These are phyloP conservation scores for Diaperis boleti DNA, from an alignment of 2,888 invertebrate species.

Conservation along the genomic window DNA sequence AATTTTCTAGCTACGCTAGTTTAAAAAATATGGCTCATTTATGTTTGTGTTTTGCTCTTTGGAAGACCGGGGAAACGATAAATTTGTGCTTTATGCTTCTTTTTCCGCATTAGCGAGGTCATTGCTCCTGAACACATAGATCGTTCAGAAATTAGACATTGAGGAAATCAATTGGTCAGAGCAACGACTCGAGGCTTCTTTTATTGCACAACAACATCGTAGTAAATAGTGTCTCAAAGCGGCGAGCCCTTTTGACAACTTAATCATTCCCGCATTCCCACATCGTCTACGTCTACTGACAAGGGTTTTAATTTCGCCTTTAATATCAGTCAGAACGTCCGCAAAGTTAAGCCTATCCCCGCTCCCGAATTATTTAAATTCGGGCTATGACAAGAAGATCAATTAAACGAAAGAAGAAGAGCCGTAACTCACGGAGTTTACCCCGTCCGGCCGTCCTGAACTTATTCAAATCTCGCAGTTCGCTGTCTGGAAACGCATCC, in stretches of 20 bases:
- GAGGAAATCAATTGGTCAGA: too few relatives aligned
- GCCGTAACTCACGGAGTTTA: conserved; percentile 12
- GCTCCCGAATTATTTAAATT: conserved; percentile 36
- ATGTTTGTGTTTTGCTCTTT: conserved; percentile 4
- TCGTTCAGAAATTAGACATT: conserved; percentile 8
- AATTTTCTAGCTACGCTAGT: conserved; percentile 19
- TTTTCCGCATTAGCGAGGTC: conserved; percentile 8
- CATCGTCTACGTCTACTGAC: conserved; percentile 27
- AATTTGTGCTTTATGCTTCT: conserved; percentile 1
- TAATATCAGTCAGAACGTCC: conserved; percentile 26
- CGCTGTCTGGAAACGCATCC: not conserved
- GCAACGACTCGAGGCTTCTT: too few relatives aligned
- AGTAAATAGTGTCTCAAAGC: too few relatives aligned
- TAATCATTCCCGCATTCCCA: conserved; percentile 26
- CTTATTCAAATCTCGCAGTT: conserved; percentile 4
- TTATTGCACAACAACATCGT: too few relatives aligned
- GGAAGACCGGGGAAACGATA: not conserved
- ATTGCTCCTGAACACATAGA: conserved; percentile 1
- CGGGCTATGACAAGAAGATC: conserved; percentile 22
- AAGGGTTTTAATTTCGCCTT: conserved; percentile 29
- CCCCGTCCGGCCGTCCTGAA: conserved; percentile 5
- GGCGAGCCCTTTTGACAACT: too few relatives aligned
- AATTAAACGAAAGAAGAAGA: conserved; percentile 25
- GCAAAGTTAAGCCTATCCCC: conserved; percentile 30
- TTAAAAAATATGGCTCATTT: conserved; percentile 19